Conservation (phyloP, 1,140 invertebrate genomes). For the Dendroctonus valens region DNA sequence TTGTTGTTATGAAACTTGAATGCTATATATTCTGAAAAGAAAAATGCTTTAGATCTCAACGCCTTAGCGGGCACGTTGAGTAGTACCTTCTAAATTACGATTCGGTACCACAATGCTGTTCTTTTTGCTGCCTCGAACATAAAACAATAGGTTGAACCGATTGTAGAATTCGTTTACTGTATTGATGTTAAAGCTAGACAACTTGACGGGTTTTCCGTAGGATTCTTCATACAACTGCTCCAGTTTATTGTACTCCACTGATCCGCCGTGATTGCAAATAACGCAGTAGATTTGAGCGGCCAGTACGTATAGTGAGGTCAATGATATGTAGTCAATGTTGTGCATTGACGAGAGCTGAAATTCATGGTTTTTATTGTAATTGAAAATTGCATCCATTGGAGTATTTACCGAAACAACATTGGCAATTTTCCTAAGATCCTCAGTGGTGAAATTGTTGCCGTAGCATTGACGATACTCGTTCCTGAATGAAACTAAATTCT, state of each 20-base stretch:
- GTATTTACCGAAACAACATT: slow-evolving; percentile 41
- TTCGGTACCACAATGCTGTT: slow-evolving; percentile 43
- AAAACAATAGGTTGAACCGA: slow-evolving; percentile 42
- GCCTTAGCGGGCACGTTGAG: neutral
- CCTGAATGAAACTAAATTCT: slow-evolving; percentile 38
- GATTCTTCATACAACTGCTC: slow-evolving; percentile 37
- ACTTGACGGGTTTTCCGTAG: slow-evolving; percentile 40
- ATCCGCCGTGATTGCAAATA: slow-evolving; percentile 40
- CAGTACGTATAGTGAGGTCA: slow-evolving; percentile 41
- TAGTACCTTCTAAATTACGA: slow-evolving; percentile 41
- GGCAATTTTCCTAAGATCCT: slow-evolving; percentile 39
- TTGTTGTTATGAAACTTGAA: slow-evolving; percentile 15
- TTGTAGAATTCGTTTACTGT: slow-evolving; percentile 41
- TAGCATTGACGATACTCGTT: slow-evolving; percentile 42
- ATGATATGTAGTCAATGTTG: slow-evolving; percentile 39
- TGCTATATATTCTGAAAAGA: slow-evolving; percentile 37
- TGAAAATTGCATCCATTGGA: neutral
- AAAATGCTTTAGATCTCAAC: neutral
- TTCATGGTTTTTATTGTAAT: neutral
- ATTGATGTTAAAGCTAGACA: slow-evolving; percentile 38
- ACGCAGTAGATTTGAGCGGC: slow-evolving; percentile 47
- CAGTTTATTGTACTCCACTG: slow-evolving; percentile 39
- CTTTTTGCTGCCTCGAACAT: slow-evolving; percentile 38
- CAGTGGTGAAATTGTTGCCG: slow-evolving; percentile 41
- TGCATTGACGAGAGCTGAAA: slow-evolving; percentile 36